Evolutionary conservation across 2,113 vertebrate species (phyloP), one percentile per base, ranked within the genome.

Genomic region (Xenopus laevis): DNA sequence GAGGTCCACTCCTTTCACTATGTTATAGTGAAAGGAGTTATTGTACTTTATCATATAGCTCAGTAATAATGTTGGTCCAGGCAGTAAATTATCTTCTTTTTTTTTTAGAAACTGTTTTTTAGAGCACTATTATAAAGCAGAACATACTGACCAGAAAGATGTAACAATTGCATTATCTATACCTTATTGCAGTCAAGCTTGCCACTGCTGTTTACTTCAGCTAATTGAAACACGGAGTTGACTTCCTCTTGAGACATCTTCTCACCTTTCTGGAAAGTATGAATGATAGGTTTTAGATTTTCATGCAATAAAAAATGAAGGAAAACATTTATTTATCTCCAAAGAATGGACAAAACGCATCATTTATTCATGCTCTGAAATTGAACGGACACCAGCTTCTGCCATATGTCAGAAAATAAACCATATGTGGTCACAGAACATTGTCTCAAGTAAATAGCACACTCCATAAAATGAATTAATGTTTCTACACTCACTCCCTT

Each of bases 151-250:
- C 58, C 18, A 27, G 4, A 21, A 13, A 27, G 20, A 21, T 27
- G 7, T 27, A 60, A 10, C 9, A 13, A 18, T 27, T 60, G 58
- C 10, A 9, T 27, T 60, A 23, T 60, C 10, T 20, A 23, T 87
- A 98, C 96, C 91, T 98, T 93, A 47, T 79, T 72, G 58, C 97
- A 98, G 81, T 96, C 89, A 63, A 98, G 84, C 80, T 88, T 94
- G 12, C 91, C 93, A 80, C 85, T 84, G 68, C 86, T 90, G 88
- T 95, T 98, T 63, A 91, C 81, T 78, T 93, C 93, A 74, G 85
- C 80, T 81, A 95, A 80, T 68, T 88, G 85, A 72, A 86, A 87
- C 78, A 97, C 79, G 40, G 85, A 79, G 69, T 81, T 86, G 70
- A 96, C 86, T 86, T 98, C 96, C 77, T 95, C 91, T 52, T 10